Percentiles rank a stretch among this genome's conserved stretches.
These are phyloP conservation scores for Tonatia bakeri DNA, from an alignment of 2,113 vertebrate genomes.

Conservation along the genomic window DNA sequence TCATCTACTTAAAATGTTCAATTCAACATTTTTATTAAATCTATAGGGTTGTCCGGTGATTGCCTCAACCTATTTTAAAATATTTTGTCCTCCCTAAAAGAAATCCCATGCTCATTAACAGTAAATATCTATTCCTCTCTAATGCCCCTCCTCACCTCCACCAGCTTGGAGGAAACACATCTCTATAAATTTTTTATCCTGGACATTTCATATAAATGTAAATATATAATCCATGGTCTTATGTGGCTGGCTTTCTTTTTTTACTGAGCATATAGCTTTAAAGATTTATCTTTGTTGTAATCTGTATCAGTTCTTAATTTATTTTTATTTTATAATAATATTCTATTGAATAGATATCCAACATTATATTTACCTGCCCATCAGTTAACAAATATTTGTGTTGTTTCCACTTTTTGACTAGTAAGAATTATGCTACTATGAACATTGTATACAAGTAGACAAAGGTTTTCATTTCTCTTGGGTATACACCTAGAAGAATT, in stretches of 20 bases:
- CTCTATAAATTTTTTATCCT: not conserved
- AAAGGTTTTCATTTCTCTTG: not conserved
- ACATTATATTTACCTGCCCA: not conserved
- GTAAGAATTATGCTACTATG: not conserved
- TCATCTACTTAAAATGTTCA: not conserved
- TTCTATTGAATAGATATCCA: not conserved
- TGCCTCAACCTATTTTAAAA: not conserved
- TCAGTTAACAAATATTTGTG: not conserved
- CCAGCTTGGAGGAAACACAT: not conserved
- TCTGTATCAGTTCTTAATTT: not conserved
- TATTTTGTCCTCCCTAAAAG: not conserved
- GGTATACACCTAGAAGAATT: not conserved
- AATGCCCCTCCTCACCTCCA: not conserved
- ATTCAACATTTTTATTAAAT: not conserved
- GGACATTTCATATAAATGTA: not conserved
- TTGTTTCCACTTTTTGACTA: not conserved
- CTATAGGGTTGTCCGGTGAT: not conserved
- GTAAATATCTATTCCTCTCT: not conserved
- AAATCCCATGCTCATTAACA: not conserved
- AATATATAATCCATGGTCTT: not conserved
- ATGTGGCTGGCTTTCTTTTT: not conserved
- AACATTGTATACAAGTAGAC: not conserved
- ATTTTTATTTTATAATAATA: not conserved
- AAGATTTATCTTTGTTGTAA: not conserved
- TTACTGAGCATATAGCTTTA: not conserved